Base-by-base conservation (phyloP, 2,888 invertebrate species). In the Leucania comma region DNA sequence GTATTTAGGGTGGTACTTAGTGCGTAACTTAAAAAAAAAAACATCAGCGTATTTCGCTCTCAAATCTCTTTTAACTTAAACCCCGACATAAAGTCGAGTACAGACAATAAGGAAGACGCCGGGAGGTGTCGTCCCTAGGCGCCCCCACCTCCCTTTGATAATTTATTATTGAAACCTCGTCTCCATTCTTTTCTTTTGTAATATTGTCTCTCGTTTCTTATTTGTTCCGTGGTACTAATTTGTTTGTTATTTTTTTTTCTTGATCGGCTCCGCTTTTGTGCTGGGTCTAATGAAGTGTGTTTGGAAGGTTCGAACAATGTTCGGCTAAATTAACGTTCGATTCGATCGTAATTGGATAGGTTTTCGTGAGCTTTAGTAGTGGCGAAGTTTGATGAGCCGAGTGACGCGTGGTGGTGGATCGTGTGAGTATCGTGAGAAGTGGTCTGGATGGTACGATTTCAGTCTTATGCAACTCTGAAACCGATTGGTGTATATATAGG, bases 91-190 rank as follows among this genome's bases (percentile, higher is more conserved):
- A 90, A 88, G 91, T 84, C 89, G 89, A 89, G 91, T 91, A 89
- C 89, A 91, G 90, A 92, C 91, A 92, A 93, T 90, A 91, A 90
- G 92, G 88, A 91, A 92, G 91, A 88, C 86, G 89, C 89, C 88
- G 88, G 90, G 92, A 93, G 94, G 94, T 94, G 94, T 92, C 91
- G 89, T 89, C 88, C 90, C 90, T 86, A 88, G 89, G 89, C 72
- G 59, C 75, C 72, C 80, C 80, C 71, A 46, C 82, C 77, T 81
- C 89, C 66, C 92, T 92, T 91, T 92, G 91, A 93, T 94, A 93
- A 93, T 94, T 93, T 94, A 94, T 94, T 94, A 94, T 94, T 93
- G 93, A 93, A 93, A 93, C 91, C 90, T 91, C 90, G 90, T 91
- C 89, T 92, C 89, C 89, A 92, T 85, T 91, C 91, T 89, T 91